These are phyloP conservation scores for Carassius auratus DNA, from an alignment of 2,113 vertebrate species.

Conservation along the genomic window DNA sequence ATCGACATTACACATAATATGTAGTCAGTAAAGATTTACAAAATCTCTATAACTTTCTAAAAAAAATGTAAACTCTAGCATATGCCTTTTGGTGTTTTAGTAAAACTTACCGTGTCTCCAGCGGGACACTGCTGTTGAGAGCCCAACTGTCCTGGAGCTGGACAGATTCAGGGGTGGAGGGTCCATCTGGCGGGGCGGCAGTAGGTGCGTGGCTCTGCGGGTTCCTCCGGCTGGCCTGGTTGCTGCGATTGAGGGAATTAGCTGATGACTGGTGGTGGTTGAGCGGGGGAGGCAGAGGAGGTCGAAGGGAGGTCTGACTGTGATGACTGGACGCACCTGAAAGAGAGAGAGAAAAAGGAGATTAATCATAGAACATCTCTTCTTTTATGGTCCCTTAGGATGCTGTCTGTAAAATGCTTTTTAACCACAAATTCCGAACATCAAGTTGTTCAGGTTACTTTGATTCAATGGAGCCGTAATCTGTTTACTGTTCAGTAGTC, in stretches of 20 bases:
- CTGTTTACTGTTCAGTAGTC: neutral
- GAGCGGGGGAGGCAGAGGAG: conserved; percentile 81
- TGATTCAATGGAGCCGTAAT: conserved; percentile 11
- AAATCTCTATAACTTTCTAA: neutral
- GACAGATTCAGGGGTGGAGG: conserved; percentile 86
- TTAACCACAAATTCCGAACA: neutral
- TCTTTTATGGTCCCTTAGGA: neutral
- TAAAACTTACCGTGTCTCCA: conserved; percentile 82
- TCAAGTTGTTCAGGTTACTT: neutral
- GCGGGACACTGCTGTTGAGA: conserved; percentile 88
- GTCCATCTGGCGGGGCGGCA: conserved; percentile 81
- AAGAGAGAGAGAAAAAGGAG: conserved; percentile 38
- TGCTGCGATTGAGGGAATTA: conserved; percentile 88
- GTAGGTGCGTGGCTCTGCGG: conserved; percentile 80
- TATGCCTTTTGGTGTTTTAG: neutral
- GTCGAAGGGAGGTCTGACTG: conserved; percentile 84
- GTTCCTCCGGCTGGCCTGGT: conserved; percentile 81
- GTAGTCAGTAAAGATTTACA: neutral
- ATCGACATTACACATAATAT: neutral
- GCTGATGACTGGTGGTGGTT: conserved; percentile 88
- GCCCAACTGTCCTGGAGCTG: conserved; percentile 93
- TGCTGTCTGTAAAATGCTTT: neutral
- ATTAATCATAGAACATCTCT: neutral
- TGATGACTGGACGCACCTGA: conserved; percentile 86
- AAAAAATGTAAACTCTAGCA: neutral